Evolutionary conservation across 1,140 invertebrate species (phyloP).

Genomic region (Holotrichia oblita): DNA sequence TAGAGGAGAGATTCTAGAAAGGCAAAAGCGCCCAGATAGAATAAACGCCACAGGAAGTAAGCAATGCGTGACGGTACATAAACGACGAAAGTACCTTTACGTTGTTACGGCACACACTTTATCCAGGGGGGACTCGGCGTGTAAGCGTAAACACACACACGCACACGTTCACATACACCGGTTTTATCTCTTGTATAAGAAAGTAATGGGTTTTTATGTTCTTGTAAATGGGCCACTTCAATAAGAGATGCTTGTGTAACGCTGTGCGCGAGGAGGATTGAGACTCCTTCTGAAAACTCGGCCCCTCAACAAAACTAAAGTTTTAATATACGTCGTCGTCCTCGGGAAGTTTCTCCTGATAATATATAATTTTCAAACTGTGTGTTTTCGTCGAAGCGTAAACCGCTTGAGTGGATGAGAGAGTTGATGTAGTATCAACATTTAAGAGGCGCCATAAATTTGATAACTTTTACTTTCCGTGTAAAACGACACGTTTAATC

Average conservation of each 20-base stretch:
- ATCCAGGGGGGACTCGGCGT: constrained; percentile 10
- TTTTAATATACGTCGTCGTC: constrained; percentile 4
- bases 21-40: background rate
- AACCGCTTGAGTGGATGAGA: too few species aligned
- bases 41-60: constrained; percentile 18
- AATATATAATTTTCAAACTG: too few species aligned
- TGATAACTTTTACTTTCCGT: too few species aligned
- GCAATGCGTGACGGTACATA: constrained; percentile 34
- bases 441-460: too few species aligned
- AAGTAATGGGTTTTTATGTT: constrained; percentile 26
- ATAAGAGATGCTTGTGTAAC: constrained; percentile 27
- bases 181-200: constrained; percentile 30
- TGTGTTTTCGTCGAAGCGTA: too few species aligned
- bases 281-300: constrained; percentile 2
- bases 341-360: background rate
- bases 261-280: constrained; percentile 1
- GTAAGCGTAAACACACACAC: too few species aligned
- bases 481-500: too few species aligned
- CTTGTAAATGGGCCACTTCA: constrained; percentile 32
- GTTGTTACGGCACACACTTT: constrained; percentile 29
- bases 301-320: background rate
- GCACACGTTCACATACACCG: constrained; percentile 7
- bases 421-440: too few species aligned
- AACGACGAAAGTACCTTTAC: constrained; percentile 16
- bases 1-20: background rate